Percentiles rank a stretch among this genome's conserved stretches.
Conservation (phyloP, 64 coral and sea anemone species). For the Orbicella faveolata region DNA sequence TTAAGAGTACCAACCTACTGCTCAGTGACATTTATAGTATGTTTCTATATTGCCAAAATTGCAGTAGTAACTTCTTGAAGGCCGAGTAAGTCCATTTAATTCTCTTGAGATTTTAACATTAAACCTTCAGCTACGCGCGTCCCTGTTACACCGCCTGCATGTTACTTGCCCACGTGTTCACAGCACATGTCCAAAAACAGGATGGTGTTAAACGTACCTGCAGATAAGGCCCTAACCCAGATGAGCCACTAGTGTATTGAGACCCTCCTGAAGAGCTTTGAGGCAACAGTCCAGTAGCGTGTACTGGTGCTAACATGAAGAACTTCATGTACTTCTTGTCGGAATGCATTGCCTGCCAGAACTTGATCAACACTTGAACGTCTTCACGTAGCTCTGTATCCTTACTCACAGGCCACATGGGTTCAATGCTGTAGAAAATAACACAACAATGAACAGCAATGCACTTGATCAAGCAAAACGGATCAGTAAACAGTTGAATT, state of each 20-base stretch:
- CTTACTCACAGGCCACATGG: conserved; percentile 83
- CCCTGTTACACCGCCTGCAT: too few species aligned
- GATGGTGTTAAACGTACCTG: background rate
- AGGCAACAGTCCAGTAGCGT: conserved; percentile 20
- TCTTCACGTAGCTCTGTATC: conserved; percentile 80
- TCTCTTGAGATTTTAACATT: too few species aligned
- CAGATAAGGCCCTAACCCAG: conserved; percentile 29
- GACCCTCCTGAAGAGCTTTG: conserved; percentile 31
- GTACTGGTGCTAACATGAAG: conserved; percentile 71
- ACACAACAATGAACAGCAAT: background rate
- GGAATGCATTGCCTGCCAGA: conserved; percentile 94
- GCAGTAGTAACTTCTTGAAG: too few species aligned
- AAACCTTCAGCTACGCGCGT: too few species aligned
- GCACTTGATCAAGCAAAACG: background rate
- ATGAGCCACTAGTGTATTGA: conserved; percentile 49
- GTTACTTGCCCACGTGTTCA: too few species aligned
- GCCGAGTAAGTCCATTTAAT: too few species aligned
- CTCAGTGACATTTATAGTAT: too few species aligned
- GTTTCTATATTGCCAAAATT: too few species aligned
- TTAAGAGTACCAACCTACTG: too few species aligned
- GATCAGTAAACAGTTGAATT: too few species aligned
- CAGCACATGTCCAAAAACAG: too few species aligned
- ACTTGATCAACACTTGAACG: conserved; percentile 87
- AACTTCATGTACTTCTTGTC: conserved; percentile 98
- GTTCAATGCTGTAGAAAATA: conserved; percentile 50